A percentile compares a stretch with the other conserved stretches of the same genome.
These are phyloP conservation scores for Tachypleus tridentatus DNA, from an alignment of 1,140 invertebrate genomes.

Conservation along the genomic window DNA sequence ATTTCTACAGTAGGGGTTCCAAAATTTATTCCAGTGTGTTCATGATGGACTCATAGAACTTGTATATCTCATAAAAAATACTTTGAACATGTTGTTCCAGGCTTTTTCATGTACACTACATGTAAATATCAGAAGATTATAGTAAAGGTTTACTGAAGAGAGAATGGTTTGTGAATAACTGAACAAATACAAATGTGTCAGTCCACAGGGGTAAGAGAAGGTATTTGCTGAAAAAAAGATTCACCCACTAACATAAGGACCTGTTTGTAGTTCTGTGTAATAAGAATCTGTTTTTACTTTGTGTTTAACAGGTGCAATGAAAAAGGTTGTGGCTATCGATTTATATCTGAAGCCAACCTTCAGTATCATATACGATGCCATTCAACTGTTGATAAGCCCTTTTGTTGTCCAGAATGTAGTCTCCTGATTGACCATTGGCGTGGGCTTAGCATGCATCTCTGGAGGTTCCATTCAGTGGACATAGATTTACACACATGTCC, in stretches of 20 bases:
- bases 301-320: conserved; percentile 13
- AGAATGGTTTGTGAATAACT: background rate
- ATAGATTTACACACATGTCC: conserved; percentile 51
- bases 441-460: conserved; percentile 49
- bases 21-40: too few relatives aligned
- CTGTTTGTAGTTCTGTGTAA: background rate
- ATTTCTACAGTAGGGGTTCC: too few relatives aligned
- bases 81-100: too few relatives aligned
- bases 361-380: conserved; percentile 31
- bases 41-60: too few relatives aligned
- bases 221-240: too few relatives aligned
- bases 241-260: too few relatives aligned
- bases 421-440: conserved; percentile 41
- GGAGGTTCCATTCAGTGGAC: conserved; percentile 55
- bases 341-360: conserved; percentile 27
- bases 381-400: conserved; percentile 30
- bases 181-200: background rate
- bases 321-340: conserved; percentile 23
- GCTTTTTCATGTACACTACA: background rate
- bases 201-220: background rate
- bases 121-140: conserved; percentile 9
- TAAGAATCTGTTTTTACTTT: background rate
- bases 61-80: too few relatives aligned
- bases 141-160: background rate
- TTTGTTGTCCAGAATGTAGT: conserved; percentile 29